Evolutionary conservation across 2,113 vertebrate genomes (phyloP).

Genomic region (Alces alces): DNA sequence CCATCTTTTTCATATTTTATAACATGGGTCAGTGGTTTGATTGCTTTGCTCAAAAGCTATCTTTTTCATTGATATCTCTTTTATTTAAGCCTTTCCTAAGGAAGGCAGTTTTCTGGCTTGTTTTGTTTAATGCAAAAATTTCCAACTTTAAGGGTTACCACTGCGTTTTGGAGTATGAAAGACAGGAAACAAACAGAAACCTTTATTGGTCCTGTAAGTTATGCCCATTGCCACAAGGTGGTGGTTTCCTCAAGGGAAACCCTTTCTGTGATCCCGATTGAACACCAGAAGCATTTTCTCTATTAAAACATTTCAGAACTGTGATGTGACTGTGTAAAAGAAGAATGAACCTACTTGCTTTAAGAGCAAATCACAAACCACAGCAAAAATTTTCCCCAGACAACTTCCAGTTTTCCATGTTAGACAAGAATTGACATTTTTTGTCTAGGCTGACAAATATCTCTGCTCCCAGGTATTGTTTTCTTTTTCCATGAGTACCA

Average conservation of each 20-base stretch:
- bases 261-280: neutral
- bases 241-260: conserved; percentile 35
- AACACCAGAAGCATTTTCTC: neutral
- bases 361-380: neutral
- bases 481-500: neutral
- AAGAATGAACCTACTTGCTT: neutral
- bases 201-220: conserved; percentile 13
- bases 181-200: neutral
- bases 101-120: neutral
- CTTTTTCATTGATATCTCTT: neutral
- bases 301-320: neutral
- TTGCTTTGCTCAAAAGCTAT: neutral
- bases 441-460: neutral
- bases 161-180: neutral
- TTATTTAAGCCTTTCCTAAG: neutral
- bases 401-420: neutral
- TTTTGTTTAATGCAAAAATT: neutral
- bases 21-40: neutral
- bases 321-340: neutral
- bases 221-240: conserved; percentile 51
- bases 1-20: neutral
- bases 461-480: neutral
- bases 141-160: neutral
- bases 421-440: neutral
- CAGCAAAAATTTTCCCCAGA: neutral